These are phyloP conservation scores for Hemicordylus capensis DNA, from an alignment of 2,113 vertebrate genomes.

Conservation along the genomic window DNA sequence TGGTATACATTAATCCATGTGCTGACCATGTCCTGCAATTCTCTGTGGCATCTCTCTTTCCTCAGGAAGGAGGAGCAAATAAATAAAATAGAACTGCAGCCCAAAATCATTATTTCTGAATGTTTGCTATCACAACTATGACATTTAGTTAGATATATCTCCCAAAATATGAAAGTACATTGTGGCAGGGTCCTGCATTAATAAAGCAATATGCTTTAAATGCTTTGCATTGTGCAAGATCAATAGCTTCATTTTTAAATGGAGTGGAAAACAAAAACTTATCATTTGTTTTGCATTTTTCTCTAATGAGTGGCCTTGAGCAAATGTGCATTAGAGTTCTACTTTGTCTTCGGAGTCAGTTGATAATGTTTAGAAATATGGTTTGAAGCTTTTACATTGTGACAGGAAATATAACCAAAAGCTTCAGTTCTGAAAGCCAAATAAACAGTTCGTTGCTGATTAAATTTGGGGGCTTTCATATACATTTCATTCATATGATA, in stretches of 20 bases:
- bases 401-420: constrained; percentile 26
- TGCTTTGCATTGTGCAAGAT: background rate
- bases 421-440: constrained; percentile 25
- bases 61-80: background rate
- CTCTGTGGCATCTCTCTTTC: background rate
- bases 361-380: constrained; percentile 5
- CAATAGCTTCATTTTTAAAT: constrained; percentile 1
- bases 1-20: background rate
- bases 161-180: background rate
- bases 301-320: background rate
- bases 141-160: background rate
- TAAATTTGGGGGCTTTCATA: background rate
- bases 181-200: background rate
- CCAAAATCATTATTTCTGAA: background rate
- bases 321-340: background rate
- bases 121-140: background rate
- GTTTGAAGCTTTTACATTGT: constrained; percentile 28
- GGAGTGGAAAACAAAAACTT: background rate
- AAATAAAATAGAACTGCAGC: background rate
- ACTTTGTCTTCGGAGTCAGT: constrained; percentile 13
- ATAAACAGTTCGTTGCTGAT: constrained; percentile 35
- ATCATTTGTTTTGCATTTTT: constrained; percentile 28
- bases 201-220: constrained; percentile 5
- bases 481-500: constrained; percentile 21
- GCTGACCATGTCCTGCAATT: background rate